Evolutionary conservation across 2,888 invertebrate species (phyloP), one percentile per base, ranked within the genome.

Genomic region (Lithosia quadra): DNA sequence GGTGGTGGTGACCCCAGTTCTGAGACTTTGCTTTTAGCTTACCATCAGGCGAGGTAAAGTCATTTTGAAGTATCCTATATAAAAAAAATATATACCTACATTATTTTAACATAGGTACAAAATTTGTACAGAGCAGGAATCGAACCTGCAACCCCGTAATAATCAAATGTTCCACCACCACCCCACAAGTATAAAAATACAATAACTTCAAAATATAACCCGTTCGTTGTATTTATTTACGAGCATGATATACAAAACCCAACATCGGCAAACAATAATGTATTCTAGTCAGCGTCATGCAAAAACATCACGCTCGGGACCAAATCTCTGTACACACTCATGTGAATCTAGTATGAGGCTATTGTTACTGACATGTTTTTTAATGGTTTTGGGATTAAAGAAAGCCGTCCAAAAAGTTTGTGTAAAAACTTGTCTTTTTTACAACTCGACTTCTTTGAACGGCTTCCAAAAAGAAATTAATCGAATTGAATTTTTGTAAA

Each of bases 281-380:
- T 90, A 91, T 91, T 91, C 91, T 76, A 82, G 81, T 86, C 91
- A 88, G 85, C 76, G 67, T 67, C 84, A 90, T 89, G 90, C 86
- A 89, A 90, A 90, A 85, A 80, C 75, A 81, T 81, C 81, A 86
- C 91, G 91, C 84, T 83, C 85, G 73, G 67, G 18, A 9, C 71
- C 83, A 86, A 89, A 85, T 85, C 86, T 84, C 79, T 81, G 81
- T 83, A 81, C 76, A 76, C 79, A 76, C 62, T 65, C 53, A 34
- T 43, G 59, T 21, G 79, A 79, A 79, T 79, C 73, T 61, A 79
- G 80, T 64, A 61, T 61, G n/a, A 70, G 59, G 60, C 36, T 78
- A 74, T 78, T 80, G 78, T 71, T 74, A 60, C 21, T 24, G 62
- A 71, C 73, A 65, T 57, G 56, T 71, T 28, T 39, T 60, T 2